Evolutionary conservation across 1,140 invertebrate species (phyloP).

Genomic region (Mercenaria mercenaria): DNA sequence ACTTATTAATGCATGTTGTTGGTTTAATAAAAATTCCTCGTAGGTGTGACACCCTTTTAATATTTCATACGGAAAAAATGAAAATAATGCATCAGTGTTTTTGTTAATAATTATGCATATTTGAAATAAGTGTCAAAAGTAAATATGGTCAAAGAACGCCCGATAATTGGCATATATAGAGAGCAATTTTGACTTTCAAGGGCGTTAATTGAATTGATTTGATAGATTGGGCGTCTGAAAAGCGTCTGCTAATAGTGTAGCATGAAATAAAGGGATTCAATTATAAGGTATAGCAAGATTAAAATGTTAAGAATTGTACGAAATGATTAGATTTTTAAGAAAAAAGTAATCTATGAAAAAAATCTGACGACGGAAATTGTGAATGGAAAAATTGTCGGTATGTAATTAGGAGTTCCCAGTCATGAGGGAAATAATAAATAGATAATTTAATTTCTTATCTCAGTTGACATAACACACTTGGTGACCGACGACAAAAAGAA

Average conservation of each 20-base stretch:
- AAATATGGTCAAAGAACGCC: slow-evolving; percentile 10
- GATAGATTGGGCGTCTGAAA: background rate
- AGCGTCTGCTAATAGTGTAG: background rate
- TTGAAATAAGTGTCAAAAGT: background rate
- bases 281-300: background rate
- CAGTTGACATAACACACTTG: too few relatives aligned
- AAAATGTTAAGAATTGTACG: background rate
- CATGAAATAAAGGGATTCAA: background rate
- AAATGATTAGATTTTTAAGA: too few relatives aligned
- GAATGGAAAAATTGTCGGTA: too few relatives aligned
- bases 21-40: background rate
- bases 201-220: background rate
- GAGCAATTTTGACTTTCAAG: background rate
- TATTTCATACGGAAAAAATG: background rate
- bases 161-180: background rate
- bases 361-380: too few relatives aligned
- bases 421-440: too few relatives aligned
- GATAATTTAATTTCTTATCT: too few relatives aligned
- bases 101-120: background rate
- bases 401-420: too few relatives aligned
- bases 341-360: too few relatives aligned
- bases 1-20: slow-evolving; percentile 22
- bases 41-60: background rate
- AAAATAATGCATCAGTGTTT: too few relatives aligned
- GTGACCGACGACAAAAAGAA: too few relatives aligned